phyloP scores from a whole-genome alignment of 2,797 vertebrate species.

The Silurus aristotelis region DNA sequence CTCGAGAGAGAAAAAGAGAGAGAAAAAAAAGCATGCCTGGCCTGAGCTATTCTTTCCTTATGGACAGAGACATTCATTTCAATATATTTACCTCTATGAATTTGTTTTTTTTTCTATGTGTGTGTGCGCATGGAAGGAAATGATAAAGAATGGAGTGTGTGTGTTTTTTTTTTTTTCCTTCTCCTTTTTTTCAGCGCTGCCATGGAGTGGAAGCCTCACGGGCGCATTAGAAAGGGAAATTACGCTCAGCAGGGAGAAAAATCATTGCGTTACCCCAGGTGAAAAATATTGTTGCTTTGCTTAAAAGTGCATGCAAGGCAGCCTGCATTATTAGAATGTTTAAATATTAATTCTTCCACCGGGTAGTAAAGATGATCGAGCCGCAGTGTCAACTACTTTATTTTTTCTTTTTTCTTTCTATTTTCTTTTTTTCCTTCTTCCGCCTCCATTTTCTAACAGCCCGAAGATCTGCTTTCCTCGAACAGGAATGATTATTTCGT shows the following conservation, averaged over 20 bases:
- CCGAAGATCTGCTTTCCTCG: conserved; percentile 19
- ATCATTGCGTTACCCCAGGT: conserved; percentile 84
- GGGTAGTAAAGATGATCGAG: conserved; percentile 99
- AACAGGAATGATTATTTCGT: not conserved
- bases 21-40: conserved; percentile 49
- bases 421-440: conserved; percentile 3
- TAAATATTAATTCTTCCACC: conserved; percentile 99
- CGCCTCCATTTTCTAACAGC: conserved; percentile 24
- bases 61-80: conserved; percentile 77
- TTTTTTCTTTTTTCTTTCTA: conserved; percentile 37
- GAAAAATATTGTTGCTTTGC: conserved; percentile 95
- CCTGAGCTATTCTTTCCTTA: conserved; percentile 66
- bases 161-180: conserved; percentile 42
- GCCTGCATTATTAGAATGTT: conserved; percentile 99
- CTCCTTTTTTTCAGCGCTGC: conserved; percentile 56
- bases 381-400: conserved; percentile 86
- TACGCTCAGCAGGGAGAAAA: conserved; percentile 80
- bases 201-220: conserved; percentile 68
- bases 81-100: conserved; percentile 82
- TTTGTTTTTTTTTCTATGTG: conserved; percentile 57
- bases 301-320: conserved; percentile 97
- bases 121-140: conserved; percentile 54
- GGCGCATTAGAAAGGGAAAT: conserved; percentile 82
- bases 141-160: conserved; percentile 69
- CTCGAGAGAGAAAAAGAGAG: conserved; percentile 61